Base-by-base conservation (phyloP, 2,113 vertebrate species). In the Siniperca knerii region DNA sequence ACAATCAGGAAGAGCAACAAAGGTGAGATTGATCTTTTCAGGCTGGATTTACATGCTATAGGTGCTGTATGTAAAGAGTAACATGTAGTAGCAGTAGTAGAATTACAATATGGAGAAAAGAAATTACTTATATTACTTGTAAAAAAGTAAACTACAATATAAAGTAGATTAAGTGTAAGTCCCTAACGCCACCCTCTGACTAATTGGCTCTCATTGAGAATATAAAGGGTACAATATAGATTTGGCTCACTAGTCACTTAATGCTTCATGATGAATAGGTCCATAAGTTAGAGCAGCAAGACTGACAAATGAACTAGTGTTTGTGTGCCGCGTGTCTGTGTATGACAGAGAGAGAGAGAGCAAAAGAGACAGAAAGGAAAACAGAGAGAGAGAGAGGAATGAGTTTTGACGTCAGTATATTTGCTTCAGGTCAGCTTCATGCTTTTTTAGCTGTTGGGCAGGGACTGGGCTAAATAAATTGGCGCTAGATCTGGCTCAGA, bases 341-440 rank as follows among this genome's bases (percentile, higher is more conserved):
- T 23, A 25, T 8, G 25, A 18, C 68, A 4, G 10, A 35, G 8
- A 82, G 61, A 71, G 65, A 66, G 50, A 54, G 2, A 58, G 10
- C 77, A 54, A 71, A 60, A 71, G 65, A 66, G 50, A 58, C 1
- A 52, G 10, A 82, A 54, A 71, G 65, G 25, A n/a, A 44, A 74
- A 40, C 60, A 66, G 44, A 54, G 0, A 52, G 64, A 57, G 42
- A 40, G n/a, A 76, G 48, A 81, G 35, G 3, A 44, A 69, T 33
- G 55, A 35, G 35, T 79, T 61, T 40, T 86, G 72, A 92, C 58
- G 29, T 90, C 79, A 88, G 6, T 33, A 37, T 72, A 54, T 82
- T 79, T 57, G 64, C 82, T 83, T 62, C 33, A 8, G 80, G 77
- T 82, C 25, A 16, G 33, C 23, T 52, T 62, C 54, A 23, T 33